phyloP scores from a whole-genome alignment of 2,797 vertebrate species.

The Sebastes baramenuke region DNA sequence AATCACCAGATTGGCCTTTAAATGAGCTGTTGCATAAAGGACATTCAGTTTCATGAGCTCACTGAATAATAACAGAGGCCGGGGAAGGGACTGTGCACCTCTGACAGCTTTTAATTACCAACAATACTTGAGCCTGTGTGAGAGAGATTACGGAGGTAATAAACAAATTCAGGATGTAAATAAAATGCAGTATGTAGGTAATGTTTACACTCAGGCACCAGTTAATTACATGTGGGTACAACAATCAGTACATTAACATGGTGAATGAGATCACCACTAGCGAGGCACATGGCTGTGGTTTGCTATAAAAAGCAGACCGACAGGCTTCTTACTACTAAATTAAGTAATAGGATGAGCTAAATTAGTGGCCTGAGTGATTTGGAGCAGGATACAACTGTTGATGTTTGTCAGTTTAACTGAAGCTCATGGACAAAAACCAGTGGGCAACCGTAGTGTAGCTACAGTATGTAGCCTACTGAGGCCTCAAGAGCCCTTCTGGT shows the following conservation, averaged over 20 bases:
- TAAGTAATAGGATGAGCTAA: not conserved
- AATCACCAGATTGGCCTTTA: constrained; percentile 61
- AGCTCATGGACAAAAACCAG: not conserved
- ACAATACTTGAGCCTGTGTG: constrained; percentile 4
- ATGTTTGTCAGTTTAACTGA: not conserved
- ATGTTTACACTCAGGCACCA: constrained; percentile 3
- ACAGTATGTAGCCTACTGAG: not conserved
- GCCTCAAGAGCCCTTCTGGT: too few relatives aligned
- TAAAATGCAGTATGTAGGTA: not conserved
- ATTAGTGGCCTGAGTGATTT: not conserved
- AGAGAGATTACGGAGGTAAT: constrained; percentile 17
- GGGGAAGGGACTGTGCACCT: constrained; percentile 20
- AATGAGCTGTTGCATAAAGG: constrained; percentile 67
- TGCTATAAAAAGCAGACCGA: not conserved
- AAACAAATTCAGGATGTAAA: constrained; percentile 1
- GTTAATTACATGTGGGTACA: not conserved
- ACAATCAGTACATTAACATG: not conserved
- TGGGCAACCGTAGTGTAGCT: too few relatives aligned
- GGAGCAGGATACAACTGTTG: not conserved
- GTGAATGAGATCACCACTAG: not conserved
- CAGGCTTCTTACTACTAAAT: not conserved
- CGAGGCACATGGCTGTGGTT: not conserved
- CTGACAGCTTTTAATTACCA: constrained; percentile 42
- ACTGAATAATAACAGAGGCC: constrained; percentile 40
- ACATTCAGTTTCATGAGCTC: constrained; percentile 63